Evolutionary conservation across 2,888 invertebrate genomes (phyloP).

Genomic region (Torymus aiolomorphi): DNA sequence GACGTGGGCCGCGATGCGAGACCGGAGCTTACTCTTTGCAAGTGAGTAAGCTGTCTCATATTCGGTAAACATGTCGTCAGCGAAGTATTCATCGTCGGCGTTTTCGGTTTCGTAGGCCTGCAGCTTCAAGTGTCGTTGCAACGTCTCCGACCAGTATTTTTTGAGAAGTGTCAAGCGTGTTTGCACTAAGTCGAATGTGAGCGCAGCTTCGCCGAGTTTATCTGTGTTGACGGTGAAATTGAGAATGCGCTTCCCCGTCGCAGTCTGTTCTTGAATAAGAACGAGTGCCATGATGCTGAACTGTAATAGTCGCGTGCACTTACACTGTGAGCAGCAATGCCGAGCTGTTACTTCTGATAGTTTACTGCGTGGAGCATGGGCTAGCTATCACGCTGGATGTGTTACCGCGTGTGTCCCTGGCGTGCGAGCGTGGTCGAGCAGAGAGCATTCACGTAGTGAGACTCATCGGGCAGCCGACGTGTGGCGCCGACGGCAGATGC

Average conservation of each 20-base stretch:
- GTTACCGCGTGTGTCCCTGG: too few species aligned
- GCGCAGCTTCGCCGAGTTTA: background rate
- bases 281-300: too few species aligned
- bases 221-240: constrained; percentile 3
- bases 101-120: background rate
- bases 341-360: too few species aligned
- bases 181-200: background rate
- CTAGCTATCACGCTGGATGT: too few species aligned
- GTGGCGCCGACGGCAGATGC: too few species aligned
- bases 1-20: constrained; percentile 2
- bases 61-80: background rate
- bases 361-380: too few species aligned
- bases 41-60: constrained; percentile 4
- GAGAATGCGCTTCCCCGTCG: background rate
- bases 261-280: background rate
- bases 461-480: too few species aligned
- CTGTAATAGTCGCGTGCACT: too few species aligned
- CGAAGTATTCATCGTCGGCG: background rate
- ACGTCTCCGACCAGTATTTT: background rate
- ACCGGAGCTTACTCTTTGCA: constrained; percentile 13
- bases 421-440: too few species aligned
- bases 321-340: too few species aligned
- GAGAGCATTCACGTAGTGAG: too few species aligned
- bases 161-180: background rate
- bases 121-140: background rate